Evolutionary conservation across 2,888 invertebrate species (phyloP).

Genomic region (Ctenicera cuprea): DNA sequence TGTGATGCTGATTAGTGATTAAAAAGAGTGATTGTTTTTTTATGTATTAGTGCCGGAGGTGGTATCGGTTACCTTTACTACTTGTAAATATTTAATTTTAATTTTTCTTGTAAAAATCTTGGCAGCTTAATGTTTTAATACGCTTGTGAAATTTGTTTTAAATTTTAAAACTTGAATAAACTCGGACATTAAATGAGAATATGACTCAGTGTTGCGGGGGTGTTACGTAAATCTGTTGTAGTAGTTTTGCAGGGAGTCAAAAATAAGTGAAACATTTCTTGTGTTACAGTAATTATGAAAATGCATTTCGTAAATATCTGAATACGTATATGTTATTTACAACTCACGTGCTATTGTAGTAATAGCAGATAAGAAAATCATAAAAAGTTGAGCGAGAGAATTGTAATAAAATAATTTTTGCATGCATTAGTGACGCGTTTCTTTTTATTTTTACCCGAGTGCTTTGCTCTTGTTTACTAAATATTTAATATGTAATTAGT

Average conservation of each 20-base stretch:
- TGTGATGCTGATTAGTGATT: slow-evolving; percentile 29
- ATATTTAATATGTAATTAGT: slow-evolving; percentile 43
- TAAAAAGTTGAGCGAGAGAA: slow-evolving; percentile 36
- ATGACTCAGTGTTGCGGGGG: slow-evolving; percentile 32
- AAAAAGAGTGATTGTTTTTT: slow-evolving; percentile 32
- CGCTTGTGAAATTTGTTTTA: background rate
- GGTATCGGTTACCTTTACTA: slow-evolving; percentile 49
- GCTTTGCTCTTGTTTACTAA: slow-evolving; percentile 37
- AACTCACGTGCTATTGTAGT: slow-evolving; percentile 29
- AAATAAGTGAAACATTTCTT: slow-evolving; percentile 8
- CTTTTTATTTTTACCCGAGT: slow-evolving; percentile 21
- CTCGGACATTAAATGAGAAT: background rate
- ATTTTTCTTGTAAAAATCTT: background rate
- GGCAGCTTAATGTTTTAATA: background rate
- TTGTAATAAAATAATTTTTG: slow-evolving; percentile 24
- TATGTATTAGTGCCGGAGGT: slow-evolving; percentile 46
- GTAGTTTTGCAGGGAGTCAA: background rate
- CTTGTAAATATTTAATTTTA: slow-evolving; percentile 38
- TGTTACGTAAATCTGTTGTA: slow-evolving; percentile 24
- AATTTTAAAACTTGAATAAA: background rate
- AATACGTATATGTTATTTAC: slow-evolving; percentile 17
- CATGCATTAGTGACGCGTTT: slow-evolving; percentile 27
- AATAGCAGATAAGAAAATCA: slow-evolving; percentile 26
- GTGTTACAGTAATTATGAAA: slow-evolving; percentile 31
- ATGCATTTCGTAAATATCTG: slow-evolving; percentile 11